Percentiles rank a stretch among this genome's conserved stretches.
These are phyloP conservation scores for Sphaeramia orbicularis DNA, from an alignment of 2,797 vertebrate genomes.

Conservation along the genomic window DNA sequence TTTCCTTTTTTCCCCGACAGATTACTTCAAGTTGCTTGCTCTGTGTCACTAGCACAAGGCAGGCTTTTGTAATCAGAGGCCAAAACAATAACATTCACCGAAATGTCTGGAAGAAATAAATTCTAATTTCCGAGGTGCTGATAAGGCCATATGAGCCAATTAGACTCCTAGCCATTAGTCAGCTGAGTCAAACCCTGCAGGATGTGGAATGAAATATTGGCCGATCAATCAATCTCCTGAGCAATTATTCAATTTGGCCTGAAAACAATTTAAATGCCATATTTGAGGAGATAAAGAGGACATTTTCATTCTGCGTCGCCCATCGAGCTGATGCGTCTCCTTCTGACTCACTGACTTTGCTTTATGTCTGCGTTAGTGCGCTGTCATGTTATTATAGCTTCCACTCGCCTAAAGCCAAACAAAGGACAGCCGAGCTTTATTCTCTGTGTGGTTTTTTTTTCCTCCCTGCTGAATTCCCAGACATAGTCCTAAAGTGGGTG, in stretches of 20 bases:
- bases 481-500: constrained; percentile 98
- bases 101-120: constrained; percentile 58
- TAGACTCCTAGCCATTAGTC: constrained; percentile 57
- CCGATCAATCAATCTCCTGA: constrained; percentile 61
- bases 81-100: constrained; percentile 41
- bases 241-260: constrained; percentile 35
- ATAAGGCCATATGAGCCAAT: constrained; percentile 63
- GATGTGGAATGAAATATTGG: constrained; percentile 50
- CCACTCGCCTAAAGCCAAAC: neutral
- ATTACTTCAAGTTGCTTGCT: constrained; percentile 4
- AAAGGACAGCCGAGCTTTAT: constrained; percentile 68
- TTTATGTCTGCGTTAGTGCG: neutral
- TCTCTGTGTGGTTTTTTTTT: constrained; percentile 50
- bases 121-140: constrained; percentile 47
- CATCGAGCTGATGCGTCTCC: constrained; percentile 6
- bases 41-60: neutral
- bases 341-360: neutral
- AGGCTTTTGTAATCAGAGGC: constrained; percentile 1
- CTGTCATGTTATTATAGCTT: neutral
- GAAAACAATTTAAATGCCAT: constrained; percentile 20
- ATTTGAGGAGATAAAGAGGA: constrained; percentile 23
- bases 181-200: constrained; percentile 41
- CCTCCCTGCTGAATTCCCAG: constrained; percentile 84
- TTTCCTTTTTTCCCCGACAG: no score
- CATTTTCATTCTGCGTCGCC: neutral